Conservation (phyloP, 1,140 invertebrate species). For the Samia ricini region DNA sequence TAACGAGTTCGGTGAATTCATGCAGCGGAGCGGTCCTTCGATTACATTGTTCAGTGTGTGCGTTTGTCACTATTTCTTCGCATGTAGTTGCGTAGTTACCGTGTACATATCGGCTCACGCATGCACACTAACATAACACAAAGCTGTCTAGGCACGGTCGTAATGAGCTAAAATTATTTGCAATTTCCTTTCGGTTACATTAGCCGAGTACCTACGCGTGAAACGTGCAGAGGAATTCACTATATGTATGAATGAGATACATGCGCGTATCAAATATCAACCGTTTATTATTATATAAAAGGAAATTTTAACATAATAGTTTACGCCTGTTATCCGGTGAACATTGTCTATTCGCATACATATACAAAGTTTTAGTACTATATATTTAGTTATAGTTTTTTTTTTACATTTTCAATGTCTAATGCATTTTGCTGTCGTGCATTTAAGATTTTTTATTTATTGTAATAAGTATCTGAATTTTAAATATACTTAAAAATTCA, state of each 20-base stretch:
- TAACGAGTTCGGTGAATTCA: conserved; percentile 23
- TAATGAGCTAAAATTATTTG: conserved; percentile 54
- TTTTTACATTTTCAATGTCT: too few relatives aligned
- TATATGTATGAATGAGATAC: conserved; percentile 2
- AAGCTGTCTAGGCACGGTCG: conserved; percentile 35
- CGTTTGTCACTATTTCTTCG: conserved; percentile 21
- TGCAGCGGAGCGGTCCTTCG: conserved; percentile 47
- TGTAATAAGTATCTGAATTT: neutral
- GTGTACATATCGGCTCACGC: conserved; percentile 29
- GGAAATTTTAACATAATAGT: neutral
- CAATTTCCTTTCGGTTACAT: conserved; percentile 53
- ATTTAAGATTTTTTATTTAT: too few relatives aligned
- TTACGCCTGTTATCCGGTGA: neutral
- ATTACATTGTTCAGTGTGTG: conserved; percentile 29
- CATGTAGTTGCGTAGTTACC: conserved; percentile 45
- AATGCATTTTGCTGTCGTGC: too few relatives aligned
- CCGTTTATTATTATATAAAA: neutral
- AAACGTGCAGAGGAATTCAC: conserved; percentile 20
- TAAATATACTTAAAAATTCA: neutral
- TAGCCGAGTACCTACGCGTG: conserved; percentile 13
- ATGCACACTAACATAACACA: conserved; percentile 1
- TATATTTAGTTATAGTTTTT: too few relatives aligned
- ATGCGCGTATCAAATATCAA: neutral
- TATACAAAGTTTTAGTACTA: too few relatives aligned
- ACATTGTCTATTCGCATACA: neutral